Base-by-base conservation (phyloP, 2,888 invertebrate species). In the Mythimna pallens region DNA sequence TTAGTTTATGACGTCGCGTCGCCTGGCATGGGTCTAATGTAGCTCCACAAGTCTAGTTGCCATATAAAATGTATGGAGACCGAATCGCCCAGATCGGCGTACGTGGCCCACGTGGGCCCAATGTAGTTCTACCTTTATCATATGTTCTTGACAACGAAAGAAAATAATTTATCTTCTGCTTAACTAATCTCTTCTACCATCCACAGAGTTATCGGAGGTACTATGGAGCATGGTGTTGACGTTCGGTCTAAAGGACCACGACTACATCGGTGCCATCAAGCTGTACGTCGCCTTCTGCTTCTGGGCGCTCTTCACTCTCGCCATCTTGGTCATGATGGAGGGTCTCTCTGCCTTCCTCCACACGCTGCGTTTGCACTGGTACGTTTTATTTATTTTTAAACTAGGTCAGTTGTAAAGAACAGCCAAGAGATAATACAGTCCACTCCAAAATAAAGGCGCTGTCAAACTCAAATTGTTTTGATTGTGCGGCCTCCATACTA, bases 291-390 rank as follows among this genome's bases (percentile, higher is more conserved):
- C 99, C 57, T 99, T 99, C 96, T 98, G 97, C 73, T 97, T 98
- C 90, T 99, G 99, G 99, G 98, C 98, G 65, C 96, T 97, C 47
- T 97, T 99, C 82, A 99, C 99, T 0, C 97, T 99, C 61, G 98
- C 98, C 88, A 99, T 99, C 92, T 97, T 99, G 77, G 98, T 99
- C 82, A 97, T 99, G 90, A 99, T 99, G 99, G 99, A 99, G 96
- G 99, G 99, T 7, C 97, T 99, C 20, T 99, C 99, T 17, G 99
- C 99, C 58, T 99, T 99, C 97, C 97, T 99, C 86, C 99, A 99
- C 93, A 99, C 99, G 0, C 97, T 99, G 87, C 99, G 99, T 97
- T 97, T 99, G 90, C 99, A 99, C 95, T 99, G 99, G 99, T 99
- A 93, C 86, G 86, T 83, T 86, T 83, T 80, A 65, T n/a, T 62